Conservation (phyloP, 2,797 vertebrate genomes). For the Aphelocoma californica region DNA sequence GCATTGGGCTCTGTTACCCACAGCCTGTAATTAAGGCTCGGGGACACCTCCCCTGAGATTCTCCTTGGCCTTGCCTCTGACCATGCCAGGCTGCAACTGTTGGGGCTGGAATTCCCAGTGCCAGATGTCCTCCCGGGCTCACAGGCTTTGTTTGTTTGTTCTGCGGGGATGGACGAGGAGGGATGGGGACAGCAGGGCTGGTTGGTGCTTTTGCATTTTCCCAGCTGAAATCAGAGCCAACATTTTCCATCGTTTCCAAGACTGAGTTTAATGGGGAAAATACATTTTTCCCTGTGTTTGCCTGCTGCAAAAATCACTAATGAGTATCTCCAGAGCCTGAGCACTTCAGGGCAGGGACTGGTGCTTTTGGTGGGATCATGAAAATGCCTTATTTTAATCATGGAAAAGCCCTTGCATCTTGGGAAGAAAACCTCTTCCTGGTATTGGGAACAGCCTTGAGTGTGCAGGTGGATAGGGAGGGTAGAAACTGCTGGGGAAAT, state of each 20-base stretch:
- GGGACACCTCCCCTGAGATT: not conserved
- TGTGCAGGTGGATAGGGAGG: not conserved
- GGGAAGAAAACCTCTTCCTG: not conserved
- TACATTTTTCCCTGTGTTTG: not conserved
- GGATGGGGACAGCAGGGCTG: not conserved
- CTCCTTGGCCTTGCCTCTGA: not conserved
- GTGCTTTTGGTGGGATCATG: not conserved
- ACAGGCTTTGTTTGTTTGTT: not conserved
- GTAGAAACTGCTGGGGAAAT: not conserved
- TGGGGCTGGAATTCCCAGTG: not conserved
- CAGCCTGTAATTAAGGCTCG: no score
- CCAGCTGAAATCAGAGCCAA: not conserved
- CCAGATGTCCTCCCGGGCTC: not conserved
- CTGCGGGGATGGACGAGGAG: not conserved
- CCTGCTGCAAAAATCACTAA: not conserved
- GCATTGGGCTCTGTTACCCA: not conserved
- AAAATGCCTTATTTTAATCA: not conserved
- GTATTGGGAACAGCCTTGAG: not conserved
- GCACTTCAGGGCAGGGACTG: rapidly evolving
- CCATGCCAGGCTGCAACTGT: not conserved
- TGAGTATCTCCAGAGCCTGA: not conserved
- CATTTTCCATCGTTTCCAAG: rapidly evolving
- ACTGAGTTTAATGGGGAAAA: not conserved
- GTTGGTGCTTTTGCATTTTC: not conserved
- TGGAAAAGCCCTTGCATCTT: not conserved